A percentile compares a stretch with the other conserved stretches of the same genome.
Evolutionary conservation across 2,797 vertebrate genomes (phyloP).

Genomic region (Momotus momota): DNA sequence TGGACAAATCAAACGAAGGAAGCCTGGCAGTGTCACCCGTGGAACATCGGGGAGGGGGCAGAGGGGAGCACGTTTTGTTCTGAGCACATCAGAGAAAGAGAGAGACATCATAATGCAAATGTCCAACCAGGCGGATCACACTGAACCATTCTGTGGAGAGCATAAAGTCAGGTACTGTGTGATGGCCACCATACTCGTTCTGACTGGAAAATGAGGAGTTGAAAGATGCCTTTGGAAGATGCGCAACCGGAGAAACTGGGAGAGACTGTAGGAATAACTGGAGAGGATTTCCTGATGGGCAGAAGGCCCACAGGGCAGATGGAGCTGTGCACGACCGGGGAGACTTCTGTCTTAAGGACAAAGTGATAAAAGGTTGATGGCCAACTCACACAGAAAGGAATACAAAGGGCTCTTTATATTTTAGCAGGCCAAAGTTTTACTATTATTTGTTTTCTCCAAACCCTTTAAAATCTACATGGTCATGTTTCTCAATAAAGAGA

Average conservation of each 20-base stretch:
- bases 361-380: neutral
- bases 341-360: neutral
- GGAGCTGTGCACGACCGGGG: rapidly evolving
- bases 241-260: neutral
- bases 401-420: neutral
- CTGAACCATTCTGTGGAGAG: neutral
- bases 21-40: neutral
- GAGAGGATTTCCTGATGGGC: neutral
- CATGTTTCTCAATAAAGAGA: neutral
- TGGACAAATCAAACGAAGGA: neutral
- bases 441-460: neutral
- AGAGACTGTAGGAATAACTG: neutral
- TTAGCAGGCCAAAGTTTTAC: neutral
- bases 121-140: neutral
- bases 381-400: neutral
- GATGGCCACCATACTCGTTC: neutral
- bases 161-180: neutral
- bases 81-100: neutral
- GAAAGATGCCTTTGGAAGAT: neutral
- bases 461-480: neutral
- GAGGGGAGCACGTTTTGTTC: neutral
- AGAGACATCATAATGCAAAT: neutral
- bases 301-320: neutral
- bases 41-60: neutral
- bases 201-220: neutral